Evolutionary conservation across 2,113 vertebrate genomes (phyloP).

Genomic region (Meriones unguiculatus): DNA sequence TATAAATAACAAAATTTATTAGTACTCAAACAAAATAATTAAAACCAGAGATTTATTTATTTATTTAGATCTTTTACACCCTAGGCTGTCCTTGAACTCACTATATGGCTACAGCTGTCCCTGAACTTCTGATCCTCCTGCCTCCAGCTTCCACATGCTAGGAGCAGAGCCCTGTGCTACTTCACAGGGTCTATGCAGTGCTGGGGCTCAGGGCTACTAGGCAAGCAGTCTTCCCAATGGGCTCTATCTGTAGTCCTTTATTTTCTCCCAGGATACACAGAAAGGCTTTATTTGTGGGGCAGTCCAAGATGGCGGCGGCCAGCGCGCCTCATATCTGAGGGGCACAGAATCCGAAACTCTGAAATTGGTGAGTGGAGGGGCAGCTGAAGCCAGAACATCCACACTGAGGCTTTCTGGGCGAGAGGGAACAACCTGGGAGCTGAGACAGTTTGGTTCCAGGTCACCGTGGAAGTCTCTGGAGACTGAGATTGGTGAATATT

Average conservation of each 20-base stretch:
- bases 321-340: too few species aligned
- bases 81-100: not conserved
- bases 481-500: too few species aligned
- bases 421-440: too few species aligned
- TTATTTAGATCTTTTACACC: not conserved
- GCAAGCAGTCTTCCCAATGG: not conserved
- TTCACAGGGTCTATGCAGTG: not conserved
- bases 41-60: not conserved
- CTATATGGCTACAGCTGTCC: not conserved
- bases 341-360: too few species aligned
- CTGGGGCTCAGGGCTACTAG: not conserved
- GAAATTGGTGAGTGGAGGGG: too few species aligned
- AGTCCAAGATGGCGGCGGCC: too few species aligned
- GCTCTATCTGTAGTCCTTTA: not conserved
- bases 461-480: too few species aligned
- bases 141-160: not conserved
- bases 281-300: too few species aligned
- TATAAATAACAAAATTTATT: slow-evolving; percentile 19
- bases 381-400: too few species aligned
- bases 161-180: not conserved
- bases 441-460: too few species aligned
- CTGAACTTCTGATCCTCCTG: not conserved
- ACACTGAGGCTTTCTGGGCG: too few species aligned
- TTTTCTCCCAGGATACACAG: too few species aligned
- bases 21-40: slow-evolving; percentile 10